These are phyloP conservation scores for Hylaea fasciaria DNA, from an alignment of 2,888 invertebrate genomes.

Conservation along the genomic window DNA sequence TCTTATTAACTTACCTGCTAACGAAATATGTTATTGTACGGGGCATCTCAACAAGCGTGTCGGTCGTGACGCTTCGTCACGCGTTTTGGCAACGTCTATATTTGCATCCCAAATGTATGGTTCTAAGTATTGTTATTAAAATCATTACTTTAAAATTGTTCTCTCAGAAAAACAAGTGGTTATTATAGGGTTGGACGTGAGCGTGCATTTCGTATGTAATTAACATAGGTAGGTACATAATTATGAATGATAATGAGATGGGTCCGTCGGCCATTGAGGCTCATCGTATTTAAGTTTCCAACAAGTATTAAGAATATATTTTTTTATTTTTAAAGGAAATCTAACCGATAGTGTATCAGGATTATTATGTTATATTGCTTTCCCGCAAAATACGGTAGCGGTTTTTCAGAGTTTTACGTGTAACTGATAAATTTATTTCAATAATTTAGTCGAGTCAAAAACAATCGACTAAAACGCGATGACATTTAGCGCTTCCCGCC, in stretches of 20 bases:
- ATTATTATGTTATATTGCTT: too few relatives aligned
- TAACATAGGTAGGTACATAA: too few relatives aligned
- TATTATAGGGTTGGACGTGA: background rate
- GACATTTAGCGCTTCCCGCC: conserved; percentile 10
- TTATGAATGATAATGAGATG: too few relatives aligned
- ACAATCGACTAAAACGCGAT: conserved; percentile 9
- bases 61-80: conserved; percentile 11
- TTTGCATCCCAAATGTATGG: conserved; percentile 2
- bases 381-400: too few relatives aligned
- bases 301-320: too few relatives aligned
- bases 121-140: conserved; percentile 4
- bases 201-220: too few relatives aligned
- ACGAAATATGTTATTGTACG: background rate
- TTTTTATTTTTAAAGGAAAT: too few relatives aligned
- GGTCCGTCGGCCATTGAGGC: too few relatives aligned
- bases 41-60: background rate
- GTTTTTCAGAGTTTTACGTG: too few relatives aligned
- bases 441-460: background rate
- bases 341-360: too few relatives aligned
- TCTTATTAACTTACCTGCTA: background rate
- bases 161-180: background rate
- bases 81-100: conserved; percentile 1
- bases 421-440: too few relatives aligned
- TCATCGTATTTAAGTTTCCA: too few relatives aligned
- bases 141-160: background rate